These are phyloP conservation scores for Tragelaphus strepsiceros DNA, from an alignment of 2,113 vertebrate genomes.

Conservation along the genomic window DNA sequence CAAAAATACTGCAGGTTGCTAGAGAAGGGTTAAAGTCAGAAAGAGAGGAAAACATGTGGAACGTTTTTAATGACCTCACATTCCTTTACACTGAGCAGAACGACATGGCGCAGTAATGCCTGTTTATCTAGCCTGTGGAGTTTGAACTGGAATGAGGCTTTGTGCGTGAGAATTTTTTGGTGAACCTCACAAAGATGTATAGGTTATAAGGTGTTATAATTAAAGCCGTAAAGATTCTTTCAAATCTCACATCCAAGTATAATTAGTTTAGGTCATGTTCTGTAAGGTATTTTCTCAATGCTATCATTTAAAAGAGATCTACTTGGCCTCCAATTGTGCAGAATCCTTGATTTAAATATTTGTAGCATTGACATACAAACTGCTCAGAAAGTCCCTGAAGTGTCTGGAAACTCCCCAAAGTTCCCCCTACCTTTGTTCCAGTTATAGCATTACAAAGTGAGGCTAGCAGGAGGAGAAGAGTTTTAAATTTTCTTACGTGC, in stretches of 20 bases:
- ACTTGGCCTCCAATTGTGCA: background rate
- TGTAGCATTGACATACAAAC: background rate
- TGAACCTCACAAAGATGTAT: background rate
- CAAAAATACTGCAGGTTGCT: background rate
- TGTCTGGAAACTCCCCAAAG: constrained; percentile 24
- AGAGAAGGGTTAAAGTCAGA: constrained; percentile 50
- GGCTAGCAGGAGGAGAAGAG: background rate
- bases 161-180: constrained; percentile 32
- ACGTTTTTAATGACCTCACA: constrained; percentile 51
- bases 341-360: background rate
- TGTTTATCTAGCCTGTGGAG: constrained; percentile 48
- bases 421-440: background rate
- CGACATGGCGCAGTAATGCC: background rate
- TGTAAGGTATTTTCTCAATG: background rate
- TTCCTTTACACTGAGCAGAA: constrained; percentile 56
- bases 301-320: background rate
- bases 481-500: background rate
- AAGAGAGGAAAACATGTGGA: constrained; percentile 32
- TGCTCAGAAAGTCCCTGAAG: constrained; percentile 39
- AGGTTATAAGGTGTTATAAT: constrained; percentile 60
- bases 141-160: constrained; percentile 20
- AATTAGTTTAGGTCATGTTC: background rate
- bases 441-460: background rate
- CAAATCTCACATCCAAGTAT: background rate
- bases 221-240: constrained; percentile 53